phyloP scores from a whole-genome alignment of 2,888 invertebrate genomes.

The Pharmacophagus antenor region DNA sequence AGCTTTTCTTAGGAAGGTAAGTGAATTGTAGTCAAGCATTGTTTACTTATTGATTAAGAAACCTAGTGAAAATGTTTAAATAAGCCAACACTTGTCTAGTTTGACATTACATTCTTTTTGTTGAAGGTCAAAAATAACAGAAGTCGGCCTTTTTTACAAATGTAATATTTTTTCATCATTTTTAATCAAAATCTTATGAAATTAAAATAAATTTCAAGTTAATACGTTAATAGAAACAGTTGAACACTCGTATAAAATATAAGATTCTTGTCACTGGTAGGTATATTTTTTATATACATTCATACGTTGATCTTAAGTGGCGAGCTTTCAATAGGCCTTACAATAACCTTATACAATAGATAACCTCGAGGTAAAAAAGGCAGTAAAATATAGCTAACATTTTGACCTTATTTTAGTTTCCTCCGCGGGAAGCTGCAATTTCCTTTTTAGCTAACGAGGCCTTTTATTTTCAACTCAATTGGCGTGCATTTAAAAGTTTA shows the following conservation, averaged over 20 bases:
- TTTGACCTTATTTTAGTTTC: conserved; percentile 76
- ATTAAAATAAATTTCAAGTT: neutral
- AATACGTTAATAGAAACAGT: neutral
- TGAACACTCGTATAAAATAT: neutral
- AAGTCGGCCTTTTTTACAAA: neutral
- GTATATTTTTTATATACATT: conserved; percentile 19
- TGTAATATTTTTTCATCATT: too few relatives aligned
- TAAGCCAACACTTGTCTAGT: neutral
- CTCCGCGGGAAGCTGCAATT: conserved; percentile 72
- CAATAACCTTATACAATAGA: conserved; percentile 46
- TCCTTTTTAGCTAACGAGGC: conserved; percentile 77
- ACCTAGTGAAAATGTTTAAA: neutral
- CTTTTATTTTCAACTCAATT: conserved; percentile 65
- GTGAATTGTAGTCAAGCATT: conserved; percentile 34
- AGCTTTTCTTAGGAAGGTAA: conserved; percentile 92
- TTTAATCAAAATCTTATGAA: neutral
- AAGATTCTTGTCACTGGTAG: neutral
- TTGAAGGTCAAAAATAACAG: neutral
- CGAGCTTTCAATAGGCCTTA: conserved; percentile 38
- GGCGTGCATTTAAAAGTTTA: conserved; percentile 45
- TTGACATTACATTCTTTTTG: neutral
- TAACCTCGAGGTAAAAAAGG: conserved; percentile 49
- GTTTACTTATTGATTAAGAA: neutral
- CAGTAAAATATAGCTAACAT: conserved; percentile 60
- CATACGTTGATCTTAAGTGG: conserved; percentile 33